phyloP scores from a whole-genome alignment of 2,113 vertebrate genomes.

The Oriolus oriolus region DNA sequence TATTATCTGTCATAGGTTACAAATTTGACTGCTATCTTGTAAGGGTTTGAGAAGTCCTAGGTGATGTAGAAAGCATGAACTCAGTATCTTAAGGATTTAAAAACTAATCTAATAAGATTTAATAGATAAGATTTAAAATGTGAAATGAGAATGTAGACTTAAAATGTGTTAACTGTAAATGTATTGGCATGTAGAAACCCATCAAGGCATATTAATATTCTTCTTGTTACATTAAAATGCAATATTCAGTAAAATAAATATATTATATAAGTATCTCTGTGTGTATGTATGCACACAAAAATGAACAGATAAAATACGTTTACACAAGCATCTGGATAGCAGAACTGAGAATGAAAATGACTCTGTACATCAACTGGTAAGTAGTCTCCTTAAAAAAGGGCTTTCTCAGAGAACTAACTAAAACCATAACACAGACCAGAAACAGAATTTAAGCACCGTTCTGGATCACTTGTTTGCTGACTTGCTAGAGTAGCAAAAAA shows the following conservation, averaged over 20 bases:
- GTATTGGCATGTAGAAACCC: not conserved
- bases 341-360: not conserved
- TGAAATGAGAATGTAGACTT: not conserved
- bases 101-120: not conserved
- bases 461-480: not conserved
- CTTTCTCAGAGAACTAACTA: not conserved
- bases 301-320: not conserved
- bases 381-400: not conserved
- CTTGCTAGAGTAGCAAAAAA: not conserved
- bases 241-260: not conserved
- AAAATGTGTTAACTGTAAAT: not conserved
- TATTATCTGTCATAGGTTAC: not conserved
- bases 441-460: not conserved
- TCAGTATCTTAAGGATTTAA: not conserved
- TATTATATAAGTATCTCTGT: not conserved
- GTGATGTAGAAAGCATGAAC: not conserved
- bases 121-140: not conserved
- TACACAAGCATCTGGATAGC: not conserved
- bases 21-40: not conserved
- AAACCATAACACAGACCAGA: not conserved
- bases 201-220: not conserved
- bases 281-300: not conserved
- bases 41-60: not conserved
- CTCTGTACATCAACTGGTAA: not conserved
- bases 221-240: not conserved